Conservation (phyloP, 2,888 invertebrate species). For the Aradus depressus region DNA sequence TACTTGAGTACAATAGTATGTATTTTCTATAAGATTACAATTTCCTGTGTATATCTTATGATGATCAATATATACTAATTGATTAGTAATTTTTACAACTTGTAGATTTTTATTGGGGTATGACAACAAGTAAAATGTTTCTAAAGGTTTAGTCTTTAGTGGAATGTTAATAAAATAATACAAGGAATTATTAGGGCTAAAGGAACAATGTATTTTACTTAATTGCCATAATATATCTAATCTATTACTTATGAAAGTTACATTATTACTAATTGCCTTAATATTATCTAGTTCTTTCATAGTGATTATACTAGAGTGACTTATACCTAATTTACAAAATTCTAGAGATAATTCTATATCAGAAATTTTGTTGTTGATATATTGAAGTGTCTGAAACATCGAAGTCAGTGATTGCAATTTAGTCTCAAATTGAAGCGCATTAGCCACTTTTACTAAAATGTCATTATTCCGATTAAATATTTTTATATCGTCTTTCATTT, state of each 20-base stretch:
- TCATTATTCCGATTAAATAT: slow-evolving; percentile 8
- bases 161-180: slow-evolving; percentile 9
- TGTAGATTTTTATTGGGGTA: neutral
- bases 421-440: too few relatives aligned
- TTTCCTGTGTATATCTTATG: too few relatives aligned
- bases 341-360: neutral
- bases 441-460: too few relatives aligned
- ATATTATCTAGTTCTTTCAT: neutral
- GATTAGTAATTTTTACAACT: too few relatives aligned
- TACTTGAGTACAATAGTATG: too few relatives aligned
- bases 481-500: slow-evolving; percentile 8
- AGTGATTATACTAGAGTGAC: too few relatives aligned
- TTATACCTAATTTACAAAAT: slow-evolving; percentile 4
- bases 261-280: neutral
- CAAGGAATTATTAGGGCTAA: neutral
- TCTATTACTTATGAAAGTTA: neutral
- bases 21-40: neutral
- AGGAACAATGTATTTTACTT: neutral
- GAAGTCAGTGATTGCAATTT: too few relatives aligned
- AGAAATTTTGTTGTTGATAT: slow-evolving; percentile 1
- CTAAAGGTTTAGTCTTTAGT: neutral
- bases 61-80: too few relatives aligned
- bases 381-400: neutral
- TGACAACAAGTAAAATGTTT: slow-evolving; percentile 10
- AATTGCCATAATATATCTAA: slow-evolving; percentile 3